Evolutionary conservation across 2,888 invertebrate species (phyloP).

Genomic region (Sarcophaga caerulescens): DNA sequence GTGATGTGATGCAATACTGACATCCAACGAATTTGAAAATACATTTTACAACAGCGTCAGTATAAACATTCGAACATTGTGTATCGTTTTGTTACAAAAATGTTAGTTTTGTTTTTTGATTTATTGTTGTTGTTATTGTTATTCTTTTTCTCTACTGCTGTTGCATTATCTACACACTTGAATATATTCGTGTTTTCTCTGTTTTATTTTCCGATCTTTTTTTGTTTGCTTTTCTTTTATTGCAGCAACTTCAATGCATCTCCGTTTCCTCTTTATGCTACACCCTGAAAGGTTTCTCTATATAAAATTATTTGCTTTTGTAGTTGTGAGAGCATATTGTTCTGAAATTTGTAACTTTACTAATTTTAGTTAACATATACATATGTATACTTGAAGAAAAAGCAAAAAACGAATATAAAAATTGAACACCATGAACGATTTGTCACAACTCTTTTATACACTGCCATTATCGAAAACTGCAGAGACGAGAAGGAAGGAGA

Average conservation of each 20-base stretch:
- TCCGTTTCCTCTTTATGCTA: conserved; percentile 5
- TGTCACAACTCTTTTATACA: too few species aligned
- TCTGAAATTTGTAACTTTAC: conserved; percentile 55
- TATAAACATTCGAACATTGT: conserved; percentile 6
- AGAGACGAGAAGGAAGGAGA: too few species aligned
- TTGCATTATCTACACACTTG: conserved; percentile 35
- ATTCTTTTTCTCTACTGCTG: conserved; percentile 6
- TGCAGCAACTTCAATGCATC: not conserved
- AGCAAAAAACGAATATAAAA: too few species aligned
- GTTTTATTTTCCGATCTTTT: not conserved
- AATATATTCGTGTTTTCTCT: conserved; percentile 42
- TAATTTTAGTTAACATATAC: conserved; percentile 58
- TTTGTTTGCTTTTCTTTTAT: not conserved
- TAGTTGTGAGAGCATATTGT: conserved; percentile 52
- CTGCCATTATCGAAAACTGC: too few species aligned
- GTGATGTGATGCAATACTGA: conserved; percentile 55
- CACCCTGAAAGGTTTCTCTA: not conserved
- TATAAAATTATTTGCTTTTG: conserved; percentile 33
- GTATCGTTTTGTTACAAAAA: not conserved
- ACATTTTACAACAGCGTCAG: conserved; percentile 36
- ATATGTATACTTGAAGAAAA: too few species aligned
- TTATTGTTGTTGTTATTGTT: too few species aligned
- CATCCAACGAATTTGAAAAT: conserved; percentile 57
- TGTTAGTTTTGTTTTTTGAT: too few species aligned
- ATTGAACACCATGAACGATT: too few species aligned